These are phyloP conservation scores for Poecile montanus DNA, from an alignment of 2,797 vertebrate genomes.

Conservation along the genomic window DNA sequence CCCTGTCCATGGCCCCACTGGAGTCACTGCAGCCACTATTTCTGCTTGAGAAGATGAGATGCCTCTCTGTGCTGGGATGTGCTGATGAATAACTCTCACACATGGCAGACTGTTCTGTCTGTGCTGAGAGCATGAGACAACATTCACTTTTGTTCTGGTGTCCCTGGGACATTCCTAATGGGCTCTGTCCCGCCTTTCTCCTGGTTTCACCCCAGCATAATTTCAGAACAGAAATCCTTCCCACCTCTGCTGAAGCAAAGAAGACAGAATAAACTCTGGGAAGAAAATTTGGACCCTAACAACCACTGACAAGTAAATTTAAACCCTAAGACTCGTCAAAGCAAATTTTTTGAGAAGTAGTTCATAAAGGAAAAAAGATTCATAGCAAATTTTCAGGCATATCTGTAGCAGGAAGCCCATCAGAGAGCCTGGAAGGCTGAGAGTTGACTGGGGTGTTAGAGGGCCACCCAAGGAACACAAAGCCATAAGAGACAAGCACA, in stretches of 20 bases:
- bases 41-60: neutral
- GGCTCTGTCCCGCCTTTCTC: neutral
- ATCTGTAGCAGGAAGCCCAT: neutral
- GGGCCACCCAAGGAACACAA: neutral
- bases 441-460: neutral
- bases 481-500: neutral
- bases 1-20: neutral
- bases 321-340: neutral
- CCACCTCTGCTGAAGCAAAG: neutral
- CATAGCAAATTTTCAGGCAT: neutral
- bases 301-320: neutral
- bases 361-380: neutral
- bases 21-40: neutral
- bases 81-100: neutral
- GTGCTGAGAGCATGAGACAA: neutral
- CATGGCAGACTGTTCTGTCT: neutral
- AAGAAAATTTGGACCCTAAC: neutral
- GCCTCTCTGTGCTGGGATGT: neutral
- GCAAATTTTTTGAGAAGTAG: neutral
- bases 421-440: neutral
- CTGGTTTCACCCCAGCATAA: neutral
- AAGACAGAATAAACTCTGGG: neutral
- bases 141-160: neutral
- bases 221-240: neutral
- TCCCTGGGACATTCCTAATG: neutral